Base-by-base conservation (phyloP, 2,113 vertebrate genomes). In the Pedetes capensis region DNA sequence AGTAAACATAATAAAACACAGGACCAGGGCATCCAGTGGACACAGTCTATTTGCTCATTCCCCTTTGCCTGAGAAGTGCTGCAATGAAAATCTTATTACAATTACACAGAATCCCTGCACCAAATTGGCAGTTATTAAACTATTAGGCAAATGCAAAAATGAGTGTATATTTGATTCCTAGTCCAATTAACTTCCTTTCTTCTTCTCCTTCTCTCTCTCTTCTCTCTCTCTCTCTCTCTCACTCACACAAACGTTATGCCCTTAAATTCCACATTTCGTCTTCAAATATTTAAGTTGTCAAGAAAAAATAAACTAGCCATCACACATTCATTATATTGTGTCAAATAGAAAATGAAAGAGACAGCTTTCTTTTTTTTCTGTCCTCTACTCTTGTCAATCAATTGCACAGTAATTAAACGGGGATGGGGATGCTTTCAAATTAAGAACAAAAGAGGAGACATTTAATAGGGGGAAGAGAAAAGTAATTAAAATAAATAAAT, bases 1-100 rank as follows among this genome's bases (percentile, higher is more conserved):
- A 98, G 97, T 97, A 98, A 98, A 98, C 98, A 98, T 96, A 98
- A 98, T 98, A 98, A 98, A 98, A 98, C 97, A 98, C 95, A 97
- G 96, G 97, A 76, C 96, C 94, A 95, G 96, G 97, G 97, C 97
- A 98, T 97, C 95, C 91, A 4, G 93, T 97, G 96, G 97, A 97
- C 97, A 97, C 87, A 96, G 84, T 93, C 93, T 97, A 97, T 97
- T 98, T 98, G 93, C 95, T 98, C 96, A 90, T 90, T 97, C 93
- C 93, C 98, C 95, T 97, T 97, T 96, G 95, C 69, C 34, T 68
- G 85, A 44, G 95, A 97, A 97, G 74, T 96, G 22, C 94, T 79
- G 80, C 37, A 84, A 97, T 97, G 93, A 97, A 98, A 98, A 97
- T 96, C 94, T 95, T 97, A 94, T 94, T 97, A 89, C 42, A 97